Evolutionary conservation across 2,888 invertebrate species (phyloP).

Genomic region (Parasteatoda lunata): DNA sequence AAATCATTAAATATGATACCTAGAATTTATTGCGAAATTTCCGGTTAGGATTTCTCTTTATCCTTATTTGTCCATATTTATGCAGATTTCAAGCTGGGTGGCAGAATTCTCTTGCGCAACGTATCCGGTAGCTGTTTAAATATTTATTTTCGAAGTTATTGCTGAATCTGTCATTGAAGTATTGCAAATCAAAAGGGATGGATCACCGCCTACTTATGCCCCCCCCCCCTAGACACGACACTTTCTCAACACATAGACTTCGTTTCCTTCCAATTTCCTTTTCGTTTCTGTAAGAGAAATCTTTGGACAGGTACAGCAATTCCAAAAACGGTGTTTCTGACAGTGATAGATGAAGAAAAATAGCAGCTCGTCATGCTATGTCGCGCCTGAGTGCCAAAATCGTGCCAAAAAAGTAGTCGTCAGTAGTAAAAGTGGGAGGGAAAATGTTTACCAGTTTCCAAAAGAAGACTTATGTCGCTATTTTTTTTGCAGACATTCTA

Average conservation of each 20-base stretch:
- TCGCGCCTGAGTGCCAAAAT: slow-evolving; percentile 17
- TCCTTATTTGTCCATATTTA: no score
- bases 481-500: neutral
- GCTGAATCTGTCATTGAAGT: neutral
- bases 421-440: neutral
- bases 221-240: neutral
- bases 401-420: neutral
- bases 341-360: slow-evolving; percentile 53
- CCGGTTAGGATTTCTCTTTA: no score
- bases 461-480: neutral
- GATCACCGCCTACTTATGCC: neutral
- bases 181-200: neutral
- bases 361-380: slow-evolving; percentile 30
- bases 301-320: neutral
- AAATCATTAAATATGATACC: no score
- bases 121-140: neutral
- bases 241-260: neutral
- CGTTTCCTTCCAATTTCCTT: slow-evolving; percentile 1
- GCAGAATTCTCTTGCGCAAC: no score
- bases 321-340: slow-evolving; percentile 18
- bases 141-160: neutral
- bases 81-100: no score
- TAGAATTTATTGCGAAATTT: no score
- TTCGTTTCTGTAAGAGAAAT: neutral
- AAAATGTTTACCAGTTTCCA: neutral